A percentile compares a stretch with the other conserved stretches of the same genome.
phyloP scores from a whole-genome alignment of 2,113 vertebrate species.

The Poeciliopsis retropinna region DNA sequence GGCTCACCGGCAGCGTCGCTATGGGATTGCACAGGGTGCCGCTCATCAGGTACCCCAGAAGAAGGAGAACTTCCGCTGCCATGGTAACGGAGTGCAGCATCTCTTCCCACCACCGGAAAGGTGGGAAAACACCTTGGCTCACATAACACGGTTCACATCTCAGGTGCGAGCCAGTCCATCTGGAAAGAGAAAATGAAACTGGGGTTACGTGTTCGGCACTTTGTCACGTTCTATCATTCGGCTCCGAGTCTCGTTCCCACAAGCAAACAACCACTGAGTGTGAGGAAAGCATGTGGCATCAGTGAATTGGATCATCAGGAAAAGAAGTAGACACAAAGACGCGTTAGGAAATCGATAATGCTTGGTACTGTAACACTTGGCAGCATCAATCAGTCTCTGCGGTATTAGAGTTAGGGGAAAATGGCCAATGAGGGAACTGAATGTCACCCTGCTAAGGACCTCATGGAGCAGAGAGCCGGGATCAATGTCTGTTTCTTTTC shows the following conservation, averaged over 20 bases:
- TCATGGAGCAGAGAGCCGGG: conserved; percentile 42
- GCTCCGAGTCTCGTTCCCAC: conserved; percentile 37
- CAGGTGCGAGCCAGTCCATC: conserved; percentile 75
- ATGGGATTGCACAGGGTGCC: conserved; percentile 86
- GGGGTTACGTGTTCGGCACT: conserved; percentile 61
- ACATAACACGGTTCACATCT: conserved; percentile 84
- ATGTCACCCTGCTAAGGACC: conserved; percentile 33
- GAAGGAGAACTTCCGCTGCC: conserved; percentile 91
- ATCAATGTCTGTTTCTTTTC: conserved; percentile 59
- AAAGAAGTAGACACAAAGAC: conserved; percentile 43
- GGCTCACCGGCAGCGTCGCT: conserved; percentile 82
- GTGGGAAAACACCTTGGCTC: conserved; percentile 85
- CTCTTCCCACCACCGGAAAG: conserved; percentile 89
- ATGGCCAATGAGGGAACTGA: conserved; percentile 32
- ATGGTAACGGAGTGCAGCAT: conserved; percentile 90
- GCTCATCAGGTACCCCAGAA: conserved; percentile 89
- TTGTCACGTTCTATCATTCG: conserved; percentile 51
- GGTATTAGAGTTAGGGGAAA: conserved; percentile 48
- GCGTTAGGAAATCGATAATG: conserved; percentile 63
- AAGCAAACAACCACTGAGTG: conserved; percentile 32
- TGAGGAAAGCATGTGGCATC: conserved; percentile 42
- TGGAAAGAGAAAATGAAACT: conserved; percentile 74
- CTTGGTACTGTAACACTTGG: conserved; percentile 59
- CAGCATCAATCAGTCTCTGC: conserved; percentile 56
- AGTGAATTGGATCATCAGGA: conserved; percentile 57